Evolutionary conservation across 2,113 vertebrate genomes (phyloP).

Genomic region (Pithys albifrons): DNA sequence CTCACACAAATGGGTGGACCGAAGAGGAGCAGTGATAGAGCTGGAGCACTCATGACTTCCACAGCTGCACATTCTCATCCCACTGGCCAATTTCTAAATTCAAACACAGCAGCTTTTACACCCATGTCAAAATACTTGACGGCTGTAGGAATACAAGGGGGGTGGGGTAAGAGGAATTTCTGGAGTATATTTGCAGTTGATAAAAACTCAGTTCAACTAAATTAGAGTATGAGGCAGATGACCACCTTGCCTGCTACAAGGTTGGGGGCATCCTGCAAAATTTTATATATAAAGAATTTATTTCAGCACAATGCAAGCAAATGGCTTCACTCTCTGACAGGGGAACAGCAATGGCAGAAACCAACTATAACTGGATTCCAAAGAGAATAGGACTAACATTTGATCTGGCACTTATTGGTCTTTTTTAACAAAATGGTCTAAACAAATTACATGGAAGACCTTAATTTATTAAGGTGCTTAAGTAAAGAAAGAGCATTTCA

Average conservation of each 20-base stretch:
- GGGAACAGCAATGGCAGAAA: neutral
- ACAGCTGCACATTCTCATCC: constrained; percentile 72
- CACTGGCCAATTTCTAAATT: constrained; percentile 68
- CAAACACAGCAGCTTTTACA: constrained; percentile 44
- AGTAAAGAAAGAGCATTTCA: neutral
- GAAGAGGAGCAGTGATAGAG: constrained; percentile 41
- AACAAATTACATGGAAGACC: neutral
- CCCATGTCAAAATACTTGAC: constrained; percentile 22
- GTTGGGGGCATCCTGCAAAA: neutral
- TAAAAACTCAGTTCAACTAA: neutral
- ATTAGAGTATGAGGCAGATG: neutral
- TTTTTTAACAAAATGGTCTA: neutral
- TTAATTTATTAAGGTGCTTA: neutral
- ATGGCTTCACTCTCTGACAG: fast-evolving
- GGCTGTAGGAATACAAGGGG: neutral
- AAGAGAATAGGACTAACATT: neutral
- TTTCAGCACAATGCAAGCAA: neutral
- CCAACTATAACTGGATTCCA: neutral
- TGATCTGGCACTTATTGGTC: neutral
- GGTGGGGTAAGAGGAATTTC: neutral
- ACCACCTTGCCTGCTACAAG: neutral
- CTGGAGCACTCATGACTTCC: neutral
- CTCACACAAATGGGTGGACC: constrained; percentile 61
- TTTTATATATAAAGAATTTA: neutral
- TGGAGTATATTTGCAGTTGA: neutral